Evolutionary conservation across 2,113 vertebrate genomes (phyloP), one percentile per base, ranked within the genome.

Genomic region (Clarias magur): DNA sequence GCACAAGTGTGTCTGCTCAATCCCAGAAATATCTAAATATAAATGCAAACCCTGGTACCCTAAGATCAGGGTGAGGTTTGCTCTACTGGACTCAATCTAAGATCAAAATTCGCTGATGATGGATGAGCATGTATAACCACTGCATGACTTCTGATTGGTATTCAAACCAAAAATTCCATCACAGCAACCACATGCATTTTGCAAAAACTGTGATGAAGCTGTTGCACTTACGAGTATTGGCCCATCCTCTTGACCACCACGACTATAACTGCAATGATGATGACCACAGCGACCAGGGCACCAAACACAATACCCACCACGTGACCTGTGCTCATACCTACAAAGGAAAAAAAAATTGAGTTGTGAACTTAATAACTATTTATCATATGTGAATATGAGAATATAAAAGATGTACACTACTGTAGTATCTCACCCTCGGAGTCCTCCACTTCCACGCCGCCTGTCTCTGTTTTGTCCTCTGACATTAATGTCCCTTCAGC

Each of bases 211-310:
- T 62, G 19, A 38, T 48, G 48, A 59, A 34, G 25, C 53, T 54
- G 0, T 59, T 86, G 17, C 27, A 91, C 88, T 91, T 89, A 96
- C 95, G 95, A 94, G 91, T 96, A 96, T 92, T 94, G 94, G 65
- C 95, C 95, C 95, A 96, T 96, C 91, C 94, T 94, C 80, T 92
- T 92, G 86, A 94, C 89, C 59, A 91, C 90, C 16, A 90, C 89
- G 10, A 94, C 90, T 75, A 93, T 93, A 56, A 95, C 92, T 0
- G 89, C 93, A 4, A 89, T 91, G 88, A 93, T 85, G 63, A 95
- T 75, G 25, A 93, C 87, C 56, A 95, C 87, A 12, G 92, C 92
- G 76, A 95, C 3, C 81, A 95, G 88, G 62, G 91, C 92, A 1
- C 93, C 95, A 9, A 95, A 92, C 84, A 94, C 93, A 10, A 95